Conservation (phyloP, 35 echinoderm and acorn worm genomes). For the Diadema setosum region DNA sequence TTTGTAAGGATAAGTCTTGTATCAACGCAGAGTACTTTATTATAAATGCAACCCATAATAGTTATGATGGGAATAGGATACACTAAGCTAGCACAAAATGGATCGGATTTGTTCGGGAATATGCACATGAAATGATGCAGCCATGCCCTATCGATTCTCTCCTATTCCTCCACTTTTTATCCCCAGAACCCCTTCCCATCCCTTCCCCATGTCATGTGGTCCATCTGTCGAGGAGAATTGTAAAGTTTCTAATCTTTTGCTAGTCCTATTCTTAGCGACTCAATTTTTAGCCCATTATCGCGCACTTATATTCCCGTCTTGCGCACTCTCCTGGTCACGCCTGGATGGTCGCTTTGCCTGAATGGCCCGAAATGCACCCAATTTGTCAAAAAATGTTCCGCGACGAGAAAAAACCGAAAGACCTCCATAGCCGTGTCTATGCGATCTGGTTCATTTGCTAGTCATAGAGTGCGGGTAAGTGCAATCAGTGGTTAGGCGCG, state of each 20-base stretch:
- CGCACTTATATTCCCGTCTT: not conserved
- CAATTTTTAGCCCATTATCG: slow-evolving; percentile 8
- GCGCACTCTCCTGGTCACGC: not conserved
- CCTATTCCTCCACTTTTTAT: no score
- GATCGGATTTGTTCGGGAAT: no score
- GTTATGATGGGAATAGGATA: no score
- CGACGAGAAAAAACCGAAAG: not conserved
- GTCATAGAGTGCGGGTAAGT: slow-evolving; percentile 14
- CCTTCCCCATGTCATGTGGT: not conserved
- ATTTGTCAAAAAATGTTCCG: slow-evolving; percentile 25
- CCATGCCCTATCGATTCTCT: no score
- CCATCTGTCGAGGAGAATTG: slow-evolving; percentile 8
- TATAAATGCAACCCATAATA: no score
- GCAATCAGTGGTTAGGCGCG: slow-evolving; percentile 18
- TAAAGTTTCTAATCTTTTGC: not conserved
- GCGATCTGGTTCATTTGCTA: slow-evolving; percentile 42
- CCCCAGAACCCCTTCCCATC: no score
- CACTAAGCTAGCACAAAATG: no score
- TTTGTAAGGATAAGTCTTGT: no score
- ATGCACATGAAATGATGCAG: no score
- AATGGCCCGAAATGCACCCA: not conserved
- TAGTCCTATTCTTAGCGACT: not conserved
- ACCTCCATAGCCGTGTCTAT: not conserved
- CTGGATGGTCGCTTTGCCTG: not conserved
- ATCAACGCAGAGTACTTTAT: no score